Conservation (phyloP, 2,113 vertebrate genomes). For the Hyla sarda region DNA sequence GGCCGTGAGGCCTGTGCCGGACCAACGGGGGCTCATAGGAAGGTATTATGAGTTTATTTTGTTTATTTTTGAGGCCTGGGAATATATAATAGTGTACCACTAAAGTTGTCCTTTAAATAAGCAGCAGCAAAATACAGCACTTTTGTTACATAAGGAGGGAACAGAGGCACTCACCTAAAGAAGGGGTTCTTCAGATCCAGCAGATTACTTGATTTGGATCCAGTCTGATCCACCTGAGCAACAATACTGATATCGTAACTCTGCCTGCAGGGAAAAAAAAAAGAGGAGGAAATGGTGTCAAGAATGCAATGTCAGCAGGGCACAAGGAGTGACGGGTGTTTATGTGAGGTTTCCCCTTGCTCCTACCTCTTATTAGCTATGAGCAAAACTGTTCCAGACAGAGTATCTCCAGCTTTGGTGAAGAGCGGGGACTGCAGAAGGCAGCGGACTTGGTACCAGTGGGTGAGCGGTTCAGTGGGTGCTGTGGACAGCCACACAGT, state of each 20-base stretch:
- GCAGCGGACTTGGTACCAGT: slow-evolving; percentile 96
- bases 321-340: accelerated
- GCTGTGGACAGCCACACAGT: slow-evolving; percentile 94
- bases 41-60: too few relatives aligned
- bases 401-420: slow-evolving; percentile 92
- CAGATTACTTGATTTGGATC: slow-evolving; percentile 94
- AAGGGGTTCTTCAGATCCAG: slow-evolving; percentile 96
- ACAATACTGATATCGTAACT: slow-evolving; percentile 97
- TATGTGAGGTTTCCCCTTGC: too few relatives aligned
- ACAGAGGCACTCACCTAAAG: slow-evolving; percentile 80
- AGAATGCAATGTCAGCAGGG: background rate
- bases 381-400: slow-evolving; percentile 91
- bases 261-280: slow-evolving; percentile 75
- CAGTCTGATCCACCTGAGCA: slow-evolving; percentile 95
- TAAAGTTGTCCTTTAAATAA: too few relatives aligned
- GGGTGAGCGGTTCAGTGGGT: slow-evolving; percentile 92
- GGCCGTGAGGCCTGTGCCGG: too few relatives aligned
- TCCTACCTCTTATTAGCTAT: slow-evolving; percentile 91
- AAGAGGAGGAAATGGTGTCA: background rate
- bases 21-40: too few relatives aligned
- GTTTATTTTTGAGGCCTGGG: too few relatives aligned
- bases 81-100: too few relatives aligned
- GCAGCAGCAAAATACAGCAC: too few relatives aligned
- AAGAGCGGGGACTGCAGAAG: slow-evolving; percentile 94
- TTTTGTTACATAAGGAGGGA: too few relatives aligned